These are phyloP conservation scores for Pelosia muscerda DNA, from an alignment of 2,888 invertebrate genomes.

Conservation along the genomic window DNA sequence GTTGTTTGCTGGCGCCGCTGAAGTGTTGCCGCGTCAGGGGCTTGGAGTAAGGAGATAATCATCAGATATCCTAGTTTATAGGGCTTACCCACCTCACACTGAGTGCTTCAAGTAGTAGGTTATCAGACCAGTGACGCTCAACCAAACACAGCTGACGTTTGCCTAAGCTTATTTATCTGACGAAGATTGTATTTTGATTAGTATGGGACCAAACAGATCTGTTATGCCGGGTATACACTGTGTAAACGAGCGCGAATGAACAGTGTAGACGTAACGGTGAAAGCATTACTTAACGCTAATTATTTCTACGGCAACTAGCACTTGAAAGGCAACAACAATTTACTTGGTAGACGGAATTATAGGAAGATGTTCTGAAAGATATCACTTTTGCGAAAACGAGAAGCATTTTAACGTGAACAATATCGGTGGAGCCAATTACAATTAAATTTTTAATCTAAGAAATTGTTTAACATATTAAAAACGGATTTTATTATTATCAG, in stretches of 20 bases:
- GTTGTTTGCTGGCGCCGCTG: neutral
- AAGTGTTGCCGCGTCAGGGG: neutral
- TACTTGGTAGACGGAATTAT: too few species aligned
- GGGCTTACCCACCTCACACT: neutral
- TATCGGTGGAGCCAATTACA: too few species aligned
- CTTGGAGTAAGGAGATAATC: neutral
- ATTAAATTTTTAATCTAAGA: too few species aligned
- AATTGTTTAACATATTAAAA: too few species aligned
- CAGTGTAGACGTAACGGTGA: neutral
- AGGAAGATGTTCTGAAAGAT: too few species aligned
- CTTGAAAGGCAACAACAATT: too few species aligned
- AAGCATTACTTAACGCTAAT: too few species aligned
- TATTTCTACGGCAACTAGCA: too few species aligned
- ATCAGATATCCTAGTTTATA: neutral
- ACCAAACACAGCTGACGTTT: neutral
- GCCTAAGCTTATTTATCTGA: neutral
- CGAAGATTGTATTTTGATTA: neutral
- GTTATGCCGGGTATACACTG: neutral
- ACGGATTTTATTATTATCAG: too few species aligned
- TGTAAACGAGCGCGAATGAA: neutral
- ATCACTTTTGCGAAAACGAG: too few species aligned
- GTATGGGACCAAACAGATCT: neutral
- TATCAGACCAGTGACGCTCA: neutral
- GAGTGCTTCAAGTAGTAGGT: neutral
- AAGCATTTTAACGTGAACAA: too few species aligned